Evolutionary conservation across 2,888 invertebrate genomes (phyloP).

Genomic region (Globia sparganii): DNA sequence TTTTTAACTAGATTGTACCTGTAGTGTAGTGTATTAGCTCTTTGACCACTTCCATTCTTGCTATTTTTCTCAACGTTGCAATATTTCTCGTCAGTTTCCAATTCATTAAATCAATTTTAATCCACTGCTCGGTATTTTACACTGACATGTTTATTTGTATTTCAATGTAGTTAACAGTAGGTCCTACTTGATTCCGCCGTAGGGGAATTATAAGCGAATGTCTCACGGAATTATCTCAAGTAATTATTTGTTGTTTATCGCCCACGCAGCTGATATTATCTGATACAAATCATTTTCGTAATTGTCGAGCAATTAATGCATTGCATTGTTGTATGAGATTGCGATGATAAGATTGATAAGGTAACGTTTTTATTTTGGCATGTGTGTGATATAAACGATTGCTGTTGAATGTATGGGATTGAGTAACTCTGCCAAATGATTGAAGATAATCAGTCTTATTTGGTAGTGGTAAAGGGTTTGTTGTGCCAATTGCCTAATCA

Average conservation of each 20-base stretch:
- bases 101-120: conserved; percentile 1
- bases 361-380: conserved; percentile 41
- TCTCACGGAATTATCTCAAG: conserved; percentile 60
- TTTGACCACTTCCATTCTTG: too few species aligned
- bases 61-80: neutral
- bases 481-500: neutral
- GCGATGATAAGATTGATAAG: conserved; percentile 61
- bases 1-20: neutral
- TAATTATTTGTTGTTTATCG: conserved; percentile 74
- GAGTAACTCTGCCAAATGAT: conserved; percentile 30
- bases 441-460: neutral
- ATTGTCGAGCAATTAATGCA: conserved; percentile 77
- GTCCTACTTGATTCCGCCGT: conserved; percentile 52
- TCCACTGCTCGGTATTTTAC: conserved; percentile 26
- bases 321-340: conserved; percentile 68
- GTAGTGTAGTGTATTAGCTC: too few species aligned
- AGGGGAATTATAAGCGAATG: conserved; percentile 55
- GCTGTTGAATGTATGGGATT: conserved; percentile 8
- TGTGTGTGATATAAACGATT: conserved; percentile 25
- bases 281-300: conserved; percentile 77
- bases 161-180: conserved; percentile 35
- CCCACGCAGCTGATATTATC: conserved; percentile 64
- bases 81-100: neutral
- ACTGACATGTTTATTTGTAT: conserved; percentile 17
- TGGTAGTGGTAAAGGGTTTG: neutral